Evolutionary conservation across 1,140 invertebrate species (phyloP), one percentile per base, ranked within the genome.

Genomic region (Telenomus remus): DNA sequence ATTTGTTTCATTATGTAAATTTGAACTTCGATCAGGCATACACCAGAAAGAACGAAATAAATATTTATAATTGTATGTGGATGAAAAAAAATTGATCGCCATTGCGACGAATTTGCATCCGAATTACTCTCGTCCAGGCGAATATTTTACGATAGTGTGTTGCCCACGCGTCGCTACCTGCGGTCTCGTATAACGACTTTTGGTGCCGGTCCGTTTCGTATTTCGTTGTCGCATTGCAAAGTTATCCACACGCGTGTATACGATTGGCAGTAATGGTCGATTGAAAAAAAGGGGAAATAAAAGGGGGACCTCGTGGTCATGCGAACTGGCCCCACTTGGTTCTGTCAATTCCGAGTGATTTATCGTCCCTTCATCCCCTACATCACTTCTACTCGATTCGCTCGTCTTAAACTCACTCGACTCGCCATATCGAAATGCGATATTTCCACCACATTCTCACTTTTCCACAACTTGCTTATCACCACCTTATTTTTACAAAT

Each of bases 311-410:
- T 65, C 75, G 64, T 72, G 75, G 80, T 82, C 82, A 82, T 77
- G 78, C 57, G 68, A 61, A 77, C 53, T 56, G 49, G 65, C 72
- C 79, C 80, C 74, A 82, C 80, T 84, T 82, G 81, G 74, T 53
- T 81, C 68, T 84, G 82, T 82, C 79, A 80, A 78, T 48, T 59
- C 66, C 63, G 37, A 64, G 61, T 85, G 83, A 85, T 85, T 85
- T 85, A 85, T 85, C 80, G 75, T 65, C 50, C 69, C 46, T 79
- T 70, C 79, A 71, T 75, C 78, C 72, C 76, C 63, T 63, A 39
- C 56, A 34, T 37, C 66, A 43, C 59, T 59, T 50, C 69, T 65
- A 51, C 70, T 76, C 56, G 70, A 60, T 66, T 78, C 48, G 49
- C 49, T 49, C 50, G 70, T 66, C 53, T 60, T 15, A 61, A 27